A percentile compares a stretch with the other conserved stretches of the same genome.
Conservation (phyloP, 2,888 invertebrate genomes). For the Acronicta alni region DNA sequence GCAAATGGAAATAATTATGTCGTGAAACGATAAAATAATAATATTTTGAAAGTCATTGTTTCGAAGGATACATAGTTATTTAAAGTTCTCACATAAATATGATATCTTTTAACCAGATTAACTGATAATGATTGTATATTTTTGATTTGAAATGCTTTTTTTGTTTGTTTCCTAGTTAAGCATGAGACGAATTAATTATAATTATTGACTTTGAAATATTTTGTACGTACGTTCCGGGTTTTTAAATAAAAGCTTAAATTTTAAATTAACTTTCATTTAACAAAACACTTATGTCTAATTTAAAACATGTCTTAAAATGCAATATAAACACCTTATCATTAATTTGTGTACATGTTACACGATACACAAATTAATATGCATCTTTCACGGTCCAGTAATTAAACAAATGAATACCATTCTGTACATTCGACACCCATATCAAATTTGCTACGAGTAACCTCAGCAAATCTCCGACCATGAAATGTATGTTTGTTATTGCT, state of each 20-base stretch:
- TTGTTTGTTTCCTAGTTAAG: no score
- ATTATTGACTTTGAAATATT: no score
- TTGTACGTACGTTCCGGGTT: no score
- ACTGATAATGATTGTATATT: no score
- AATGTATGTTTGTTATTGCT: conserved; percentile 86
- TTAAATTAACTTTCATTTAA: no score
- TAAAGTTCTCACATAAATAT: no score
- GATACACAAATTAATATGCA: conserved; percentile 17
- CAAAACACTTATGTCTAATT: neutral
- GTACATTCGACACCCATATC: conserved; percentile 68
- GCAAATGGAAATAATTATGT: conserved; percentile 24
- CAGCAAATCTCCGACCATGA: conserved; percentile 77
- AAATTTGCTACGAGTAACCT: conserved; percentile 76
- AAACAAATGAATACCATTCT: conserved; percentile 59
- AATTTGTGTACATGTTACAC: conserved; percentile 26
- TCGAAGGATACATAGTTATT: no score
- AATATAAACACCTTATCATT: conserved; percentile 7
- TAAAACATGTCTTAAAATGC: conserved; percentile 2
- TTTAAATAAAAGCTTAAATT: no score
- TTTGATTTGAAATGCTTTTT: no score
- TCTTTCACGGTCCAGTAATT: conserved; percentile 29
- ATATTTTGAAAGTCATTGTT: conserved; percentile 1
- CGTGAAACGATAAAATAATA: neutral
- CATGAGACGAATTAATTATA: no score
- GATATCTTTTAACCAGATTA: no score